Conservation (phyloP, 2,113 vertebrate genomes). For the Ia io region DNA sequence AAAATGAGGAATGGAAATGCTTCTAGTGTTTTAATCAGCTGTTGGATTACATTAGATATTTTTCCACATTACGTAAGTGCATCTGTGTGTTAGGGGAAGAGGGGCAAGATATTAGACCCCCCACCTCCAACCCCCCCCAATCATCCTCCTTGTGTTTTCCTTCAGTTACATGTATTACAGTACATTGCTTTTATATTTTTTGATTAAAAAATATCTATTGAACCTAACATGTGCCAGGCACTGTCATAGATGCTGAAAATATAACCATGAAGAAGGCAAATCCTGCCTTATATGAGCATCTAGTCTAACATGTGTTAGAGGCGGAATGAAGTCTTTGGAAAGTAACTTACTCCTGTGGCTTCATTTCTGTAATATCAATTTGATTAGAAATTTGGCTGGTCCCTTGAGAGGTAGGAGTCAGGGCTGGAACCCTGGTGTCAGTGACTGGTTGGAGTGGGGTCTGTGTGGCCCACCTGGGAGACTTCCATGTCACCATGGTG, state of each 20-base stretch:
- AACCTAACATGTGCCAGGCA: not conserved
- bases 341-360: not conserved
- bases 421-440: not conserved
- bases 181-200: not conserved
- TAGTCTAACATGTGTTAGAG: not conserved
- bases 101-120: not conserved
- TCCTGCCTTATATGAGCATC: no score
- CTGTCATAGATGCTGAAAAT: not conserved
- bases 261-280: not conserved
- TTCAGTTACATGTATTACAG: not conserved
- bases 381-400: not conserved
- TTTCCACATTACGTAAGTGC: not conserved
- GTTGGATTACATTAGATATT: not conserved
- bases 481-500: not conserved
- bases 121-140: no score
- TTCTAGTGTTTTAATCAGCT: not conserved
- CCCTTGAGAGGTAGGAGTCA: not conserved
- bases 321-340: not conserved
- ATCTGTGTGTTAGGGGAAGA: not conserved
- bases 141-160: not conserved
- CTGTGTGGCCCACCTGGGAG: not conserved
- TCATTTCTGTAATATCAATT: not conserved
- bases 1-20: not conserved
- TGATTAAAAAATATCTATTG: not conserved
- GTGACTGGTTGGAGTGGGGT: not conserved